Conservation (phyloP, 2,113 vertebrate species). For the Nesoenas mayeri region DNA sequence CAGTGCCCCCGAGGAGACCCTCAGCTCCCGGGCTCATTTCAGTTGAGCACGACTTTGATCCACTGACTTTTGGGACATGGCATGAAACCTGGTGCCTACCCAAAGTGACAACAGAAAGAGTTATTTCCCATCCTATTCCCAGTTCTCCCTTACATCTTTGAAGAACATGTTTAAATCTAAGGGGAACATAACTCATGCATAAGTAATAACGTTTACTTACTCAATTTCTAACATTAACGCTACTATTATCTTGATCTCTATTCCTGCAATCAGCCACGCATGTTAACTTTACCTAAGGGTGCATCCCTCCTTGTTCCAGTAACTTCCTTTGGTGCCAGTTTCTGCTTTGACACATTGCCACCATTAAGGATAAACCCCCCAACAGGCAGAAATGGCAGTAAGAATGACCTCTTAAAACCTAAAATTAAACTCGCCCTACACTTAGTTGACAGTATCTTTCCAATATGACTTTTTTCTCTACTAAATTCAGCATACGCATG, state of each 20-base stretch:
- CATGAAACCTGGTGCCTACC: not conserved
- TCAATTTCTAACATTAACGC: not conserved
- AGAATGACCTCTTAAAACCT: not conserved
- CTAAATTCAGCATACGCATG: not conserved
- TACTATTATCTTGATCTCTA: not conserved
- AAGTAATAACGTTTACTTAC: not conserved
- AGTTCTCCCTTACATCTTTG: not conserved
- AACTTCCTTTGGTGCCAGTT: not conserved
- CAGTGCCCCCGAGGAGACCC: not conserved
- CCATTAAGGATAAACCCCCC: not conserved
- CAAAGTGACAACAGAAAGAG: not conserved
- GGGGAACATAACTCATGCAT: not conserved
- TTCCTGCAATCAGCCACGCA: not conserved
- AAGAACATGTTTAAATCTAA: not conserved
- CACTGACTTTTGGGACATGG: rapidly evolving
- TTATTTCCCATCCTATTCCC: not conserved
- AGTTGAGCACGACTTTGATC: not conserved
- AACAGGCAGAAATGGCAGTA: not conserved
- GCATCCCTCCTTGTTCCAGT: not conserved
- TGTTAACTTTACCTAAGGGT: not conserved
- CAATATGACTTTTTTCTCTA: not conserved
- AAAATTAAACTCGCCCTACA: not conserved
- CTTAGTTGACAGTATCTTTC: not conserved
- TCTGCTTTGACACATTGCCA: not conserved
- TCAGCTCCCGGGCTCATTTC: not conserved